Base-by-base conservation (phyloP, 2,888 invertebrate genomes). In the Stenodera caucasica region DNA sequence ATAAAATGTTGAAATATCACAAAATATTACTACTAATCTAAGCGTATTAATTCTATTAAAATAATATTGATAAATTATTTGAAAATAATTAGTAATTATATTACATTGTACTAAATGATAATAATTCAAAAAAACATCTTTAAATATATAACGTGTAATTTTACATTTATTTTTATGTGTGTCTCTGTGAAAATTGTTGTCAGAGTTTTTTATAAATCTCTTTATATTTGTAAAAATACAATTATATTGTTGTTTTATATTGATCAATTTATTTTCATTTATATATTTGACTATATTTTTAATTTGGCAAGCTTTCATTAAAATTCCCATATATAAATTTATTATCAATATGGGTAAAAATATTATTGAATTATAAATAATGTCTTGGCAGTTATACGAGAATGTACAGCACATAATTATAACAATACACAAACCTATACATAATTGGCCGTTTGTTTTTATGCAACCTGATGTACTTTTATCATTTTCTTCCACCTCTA, bases 351-450 rank as follows among this genome's bases (percentile, higher is more conserved):
- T 51, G 35, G 57, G 29, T 52, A 56, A 53, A 49, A 69, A 64
- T 64, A 72, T 72, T 70, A 75, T 70, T 70, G 73, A 63, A 61
- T 67, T 57, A 62, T 61, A 69, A 57, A 71, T 60, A 67, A 66
- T 63, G 61, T 70, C 66, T 64, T 68, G 68, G 66, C 63, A 65
- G 66, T 67, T 70, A 62, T 68, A 68, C 63, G 69, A 73, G 57
- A 69, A 68, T 68, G 74, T 71, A 69, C 72, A 72, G 67, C 74
- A 74, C 71, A 77, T 72, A 72, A 79, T 72, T 70, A 75, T 71
- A 73, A 74, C 71, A 75, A 79, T 69, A 67, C 73, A 80, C 81
- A 80, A 80, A 81, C 81, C 81, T 81, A 81, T 75, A 77, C 80
- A 81, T 66, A 77, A 72, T 73, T 75, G 75, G 67, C 78, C 79